Evolutionary conservation across 2,113 vertebrate species (phyloP), one percentile per base, ranked within the genome.

Genomic region (Phyllopteryx taeniolatus): DNA sequence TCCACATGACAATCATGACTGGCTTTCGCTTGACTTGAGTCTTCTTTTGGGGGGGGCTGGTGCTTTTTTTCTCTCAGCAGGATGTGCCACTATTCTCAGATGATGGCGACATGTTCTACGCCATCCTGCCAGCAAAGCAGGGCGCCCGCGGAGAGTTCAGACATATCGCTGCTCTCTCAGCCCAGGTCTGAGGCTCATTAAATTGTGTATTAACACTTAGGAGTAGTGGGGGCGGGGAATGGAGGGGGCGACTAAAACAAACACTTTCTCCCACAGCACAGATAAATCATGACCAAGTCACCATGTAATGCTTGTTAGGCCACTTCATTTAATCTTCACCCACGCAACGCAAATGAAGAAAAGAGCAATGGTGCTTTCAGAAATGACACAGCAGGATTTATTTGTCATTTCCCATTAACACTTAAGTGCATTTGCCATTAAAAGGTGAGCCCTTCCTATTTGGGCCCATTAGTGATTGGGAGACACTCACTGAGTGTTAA

Each of bases 141-240:
- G 94, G 94, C 1, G 90, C 92, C 59, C 91, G 90, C 2, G 94
- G 94, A 70, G 94, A 94, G 78, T 94, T 93, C 73, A 88, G 85
- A 60, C 94, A 95, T 75, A 75, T 94, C 2, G 92, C 92, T 42
- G 86, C 90, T 54, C 84, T 94, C 8, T 85, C 90, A 7, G 85
- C 88, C 3, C 92, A 93, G 94, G 94, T 71, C 69, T 66, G 19
- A 64, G 31, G 27, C 43, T 69, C 13, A 31, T 69, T 65, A 64
- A 73, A 67, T 4, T 57, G 53, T 12, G 54, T 51, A 19, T 76
- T 74, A 78, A 68, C 47, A 47, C 70, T 54, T 78, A 39, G 35
- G 35, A 39, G 35, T 27, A 27, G 27, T 27, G 35, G 35, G 35
- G 35, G 35, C 35, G 35, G 35, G 35, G 35, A 6, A 39, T 27